Base-by-base conservation (phyloP, 2,113 vertebrate species). In the Eudyptes chrysolophus region DNA sequence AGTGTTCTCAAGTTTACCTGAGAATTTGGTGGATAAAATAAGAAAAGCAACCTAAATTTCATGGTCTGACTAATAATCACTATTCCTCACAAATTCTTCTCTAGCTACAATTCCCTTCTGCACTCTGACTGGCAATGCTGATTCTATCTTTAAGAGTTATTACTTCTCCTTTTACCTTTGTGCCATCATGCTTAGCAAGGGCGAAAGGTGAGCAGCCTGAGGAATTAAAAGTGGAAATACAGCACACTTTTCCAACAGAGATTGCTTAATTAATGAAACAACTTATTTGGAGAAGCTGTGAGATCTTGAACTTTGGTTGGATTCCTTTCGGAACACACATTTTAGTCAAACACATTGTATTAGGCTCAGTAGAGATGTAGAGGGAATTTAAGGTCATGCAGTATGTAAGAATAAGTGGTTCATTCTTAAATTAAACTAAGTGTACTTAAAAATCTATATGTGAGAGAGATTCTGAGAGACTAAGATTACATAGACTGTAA, bases 161-260 rank as follows among this genome's bases (percentile, higher is more conserved):
- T 92, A 66, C 22, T 89, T 72, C 25, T 90, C 8, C 13, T 94
- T 89, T 89, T 96, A 84, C 64, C 42, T 91, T 75, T 68, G 25
- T 66, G 75, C 42, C 1, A 3, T 71, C 46, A 57, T 2, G 11
- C 24, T 84, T 60, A 75, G 25, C 26, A 60, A 91, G 69, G 60
- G 69, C 51, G 91, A 62, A 89, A 84, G 55, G 89, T 82, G 64
- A 96, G 77, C 34, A 93, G 74, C 69, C 77, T 79, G 52, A 94
- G 70, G 84, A 96, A 93, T 65, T 87, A 68, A 62, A 91, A 51
- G n/a, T 76, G 65, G 60, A 92, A 96, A 85, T 68, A 25, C 84
- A 92, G n/a, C 8, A 75, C 10, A 52, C 7, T 79, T 92, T 78
- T 82, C 48, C 40, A 71, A 65, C 26, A 60, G 42, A 66, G 38